Base-by-base conservation (phyloP, 1,140 invertebrate species). In the Procambarus clarkii region DNA sequence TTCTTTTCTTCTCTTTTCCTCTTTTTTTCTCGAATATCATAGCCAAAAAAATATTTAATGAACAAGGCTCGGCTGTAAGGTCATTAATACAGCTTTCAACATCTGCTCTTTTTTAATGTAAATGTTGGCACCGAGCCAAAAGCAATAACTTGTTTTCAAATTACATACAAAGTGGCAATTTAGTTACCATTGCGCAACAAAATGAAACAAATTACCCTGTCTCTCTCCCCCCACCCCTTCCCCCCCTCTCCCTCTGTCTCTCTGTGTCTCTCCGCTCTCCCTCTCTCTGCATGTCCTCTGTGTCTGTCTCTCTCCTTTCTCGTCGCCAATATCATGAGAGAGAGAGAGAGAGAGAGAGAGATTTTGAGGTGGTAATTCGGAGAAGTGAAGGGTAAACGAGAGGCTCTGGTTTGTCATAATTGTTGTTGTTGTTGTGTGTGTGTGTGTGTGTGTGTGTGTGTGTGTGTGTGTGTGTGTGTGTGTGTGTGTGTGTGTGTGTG, bases 381-480 rank as follows among this genome's bases (percentile, higher is more conserved):
- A 2, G 34, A 34, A 74, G 69, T 34, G 69, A 74, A 24, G 69
- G 69, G 69, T 44, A 74, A 74, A 74, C 34, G 69, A 74, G 24
- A 74, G 8, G 69, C n/a, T 15, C 24, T 24, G 21, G 69, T 1
- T 34, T n/a, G 69, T 74, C 69, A 74, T 74, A 74, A 5, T 74
- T 4, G 69, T 24, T 74, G 69, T 15, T 24, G 50, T 5, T 8
- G 8, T 8, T 3, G 50, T 54, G 50, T 54, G 50, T 54, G 50
- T 54, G 8, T 54, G 50, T 54, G 50, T 54, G 50, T 54, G 50
- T 54, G 50, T 11, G 24, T 24, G 44, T n/a, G 74, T 15, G 34
- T 74, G 71, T 74, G 71, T 24, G 18, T 74, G 71, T 74, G 71
- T 74, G 71, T 74, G 71, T 74, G 15, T 74, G 18, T 74, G 71